Conservation (phyloP, 2,113 vertebrate genomes). For the Dunckerocampus dactyliophorus region DNA sequence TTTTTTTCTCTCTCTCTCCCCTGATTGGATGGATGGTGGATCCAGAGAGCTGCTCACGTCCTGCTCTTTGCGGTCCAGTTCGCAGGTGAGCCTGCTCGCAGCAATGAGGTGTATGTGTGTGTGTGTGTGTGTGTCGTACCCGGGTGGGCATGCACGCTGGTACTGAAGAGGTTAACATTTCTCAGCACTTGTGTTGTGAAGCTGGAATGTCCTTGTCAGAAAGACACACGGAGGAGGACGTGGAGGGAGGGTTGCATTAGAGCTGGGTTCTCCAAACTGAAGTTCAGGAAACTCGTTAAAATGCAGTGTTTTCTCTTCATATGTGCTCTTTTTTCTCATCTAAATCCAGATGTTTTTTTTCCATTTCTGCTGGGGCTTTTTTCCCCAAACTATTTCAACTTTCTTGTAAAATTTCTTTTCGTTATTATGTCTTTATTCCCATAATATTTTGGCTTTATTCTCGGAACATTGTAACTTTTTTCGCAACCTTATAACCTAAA, state of each 20-base stretch:
- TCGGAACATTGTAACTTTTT: too few relatives aligned
- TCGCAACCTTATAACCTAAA: too few relatives aligned
- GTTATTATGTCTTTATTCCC: too few relatives aligned
- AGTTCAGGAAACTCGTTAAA: background rate
- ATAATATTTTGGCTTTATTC: too few relatives aligned
- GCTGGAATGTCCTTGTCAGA: conserved; percentile 29
- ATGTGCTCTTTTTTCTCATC: too few relatives aligned
- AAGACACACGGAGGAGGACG: background rate
- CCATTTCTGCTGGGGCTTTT: too few relatives aligned
- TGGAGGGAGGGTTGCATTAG: background rate
- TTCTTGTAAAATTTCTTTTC: too few relatives aligned
- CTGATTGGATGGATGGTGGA: conserved; percentile 2
- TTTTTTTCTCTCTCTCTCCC: conserved; percentile 19
- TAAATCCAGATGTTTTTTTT: too few relatives aligned
- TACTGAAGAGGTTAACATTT: background rate
- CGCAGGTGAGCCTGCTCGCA: background rate
- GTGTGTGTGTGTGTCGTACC: too few relatives aligned
- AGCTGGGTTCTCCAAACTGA: background rate
- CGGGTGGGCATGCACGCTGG: background rate
- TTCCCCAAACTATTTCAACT: background rate
- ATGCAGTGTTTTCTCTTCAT: background rate
- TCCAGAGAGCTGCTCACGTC: background rate
- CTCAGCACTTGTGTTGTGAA: conserved; percentile 16
- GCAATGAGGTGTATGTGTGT: too few relatives aligned
- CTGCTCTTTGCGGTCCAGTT: background rate